phyloP scores from a whole-genome alignment of 2,113 vertebrate genomes.

The Oenanthe melanoleuca region DNA sequence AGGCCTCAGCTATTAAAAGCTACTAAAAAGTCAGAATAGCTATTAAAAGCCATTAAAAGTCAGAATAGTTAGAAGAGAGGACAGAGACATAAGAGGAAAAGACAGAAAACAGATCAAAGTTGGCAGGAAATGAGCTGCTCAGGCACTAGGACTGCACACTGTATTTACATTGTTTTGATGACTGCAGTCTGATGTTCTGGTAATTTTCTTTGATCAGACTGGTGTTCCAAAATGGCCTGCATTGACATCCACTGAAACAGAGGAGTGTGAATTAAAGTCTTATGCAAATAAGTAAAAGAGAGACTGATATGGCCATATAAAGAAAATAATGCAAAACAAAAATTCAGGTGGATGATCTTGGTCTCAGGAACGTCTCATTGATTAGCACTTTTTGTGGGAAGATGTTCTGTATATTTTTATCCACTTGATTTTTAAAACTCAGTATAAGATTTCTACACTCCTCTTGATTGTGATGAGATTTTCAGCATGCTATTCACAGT shows the following conservation, averaged over 20 bases:
- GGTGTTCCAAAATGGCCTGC: neutral
- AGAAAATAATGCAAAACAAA: neutral
- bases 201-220: neutral
- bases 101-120: neutral
- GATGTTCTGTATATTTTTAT: neutral
- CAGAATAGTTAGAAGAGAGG: neutral
- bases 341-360: neutral
- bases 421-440: neutral
- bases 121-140: slow-evolving; percentile 7
- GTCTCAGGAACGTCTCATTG: neutral
- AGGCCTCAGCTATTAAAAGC: neutral
- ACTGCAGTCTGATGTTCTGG: neutral
- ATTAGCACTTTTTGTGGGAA: neutral
- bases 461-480: neutral
- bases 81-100: neutral
- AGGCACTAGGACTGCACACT: neutral
- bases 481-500: neutral
- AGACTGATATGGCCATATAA: neutral
- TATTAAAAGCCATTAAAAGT: neutral
- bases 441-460: neutral
- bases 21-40: neutral
- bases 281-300: neutral
- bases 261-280: neutral
- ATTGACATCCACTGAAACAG: neutral
- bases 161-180: neutral